These are phyloP conservation scores for Lissocephala sabroskyi DNA, from an alignment of 2,888 invertebrate species.

Conservation along the genomic window DNA sequence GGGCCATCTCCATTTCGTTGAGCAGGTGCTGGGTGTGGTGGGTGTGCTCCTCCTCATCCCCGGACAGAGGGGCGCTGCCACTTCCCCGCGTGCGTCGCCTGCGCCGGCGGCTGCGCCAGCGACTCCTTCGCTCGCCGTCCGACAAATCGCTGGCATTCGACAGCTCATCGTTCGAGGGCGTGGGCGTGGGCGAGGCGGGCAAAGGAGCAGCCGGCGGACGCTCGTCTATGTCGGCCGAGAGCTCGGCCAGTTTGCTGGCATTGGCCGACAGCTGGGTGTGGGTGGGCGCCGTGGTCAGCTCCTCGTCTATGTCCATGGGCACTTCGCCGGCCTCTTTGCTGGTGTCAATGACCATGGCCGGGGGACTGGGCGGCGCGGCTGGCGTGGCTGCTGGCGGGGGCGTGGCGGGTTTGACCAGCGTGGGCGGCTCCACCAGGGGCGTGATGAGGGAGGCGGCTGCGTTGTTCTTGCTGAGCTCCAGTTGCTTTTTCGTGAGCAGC, in stretches of 20 bases:
- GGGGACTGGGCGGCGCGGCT: constrained; percentile 2
- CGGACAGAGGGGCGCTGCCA: constrained; percentile 43
- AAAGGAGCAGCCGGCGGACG: constrained; percentile 67
- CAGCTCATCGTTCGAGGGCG: constrained; percentile 51
- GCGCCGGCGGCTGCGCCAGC: constrained; percentile 36
- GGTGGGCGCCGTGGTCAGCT: constrained; percentile 61
- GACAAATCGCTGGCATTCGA: constrained; percentile 41
- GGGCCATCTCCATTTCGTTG: constrained; percentile 64
- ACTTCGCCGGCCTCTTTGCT: constrained; percentile 56
- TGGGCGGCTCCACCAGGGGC: background rate
- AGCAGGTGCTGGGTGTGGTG: constrained; percentile 66
- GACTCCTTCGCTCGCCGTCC: constrained; percentile 31
- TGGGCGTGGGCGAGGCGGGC: constrained; percentile 61
- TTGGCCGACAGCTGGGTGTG: constrained; percentile 49
- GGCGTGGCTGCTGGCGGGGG: constrained; percentile 19
- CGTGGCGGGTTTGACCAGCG: constrained; percentile 40
- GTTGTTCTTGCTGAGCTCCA: constrained; percentile 59
- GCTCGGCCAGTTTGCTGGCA: constrained; percentile 44
- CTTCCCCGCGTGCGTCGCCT: constrained; percentile 32
- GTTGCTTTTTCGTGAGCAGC: constrained; percentile 75
- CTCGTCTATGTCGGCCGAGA: constrained; percentile 58
- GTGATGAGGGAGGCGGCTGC: constrained; percentile 20
- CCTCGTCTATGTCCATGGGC: constrained; percentile 68
- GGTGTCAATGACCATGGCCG: constrained; percentile 15
- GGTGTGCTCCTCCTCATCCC: constrained; percentile 61